Conservation (phyloP, 2,113 vertebrate species). For the Uria lomvia region DNA sequence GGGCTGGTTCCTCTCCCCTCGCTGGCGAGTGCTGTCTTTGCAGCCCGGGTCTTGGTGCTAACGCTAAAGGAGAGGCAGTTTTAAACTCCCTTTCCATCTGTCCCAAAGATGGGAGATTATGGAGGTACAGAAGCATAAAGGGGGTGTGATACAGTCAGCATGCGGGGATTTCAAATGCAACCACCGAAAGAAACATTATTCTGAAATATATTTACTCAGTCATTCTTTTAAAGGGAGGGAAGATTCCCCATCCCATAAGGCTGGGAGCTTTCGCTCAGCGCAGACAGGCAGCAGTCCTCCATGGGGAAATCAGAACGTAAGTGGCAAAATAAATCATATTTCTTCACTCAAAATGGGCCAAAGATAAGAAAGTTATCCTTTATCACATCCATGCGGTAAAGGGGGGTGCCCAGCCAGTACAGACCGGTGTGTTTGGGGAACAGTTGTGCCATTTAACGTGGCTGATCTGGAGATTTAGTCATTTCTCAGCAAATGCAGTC, state of each 20-base stretch:
- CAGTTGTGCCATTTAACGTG: background rate
- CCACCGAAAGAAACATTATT: background rate
- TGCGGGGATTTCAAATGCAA: background rate
- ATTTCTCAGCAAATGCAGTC: background rate
- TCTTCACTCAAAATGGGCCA: background rate
- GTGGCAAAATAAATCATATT: background rate
- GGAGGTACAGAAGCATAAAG: background rate
- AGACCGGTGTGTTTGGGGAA: background rate
- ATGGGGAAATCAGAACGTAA: background rate
- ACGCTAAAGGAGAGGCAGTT: background rate
- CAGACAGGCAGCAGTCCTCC: background rate
- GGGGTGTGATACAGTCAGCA: background rate
- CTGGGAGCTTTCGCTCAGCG: background rate
- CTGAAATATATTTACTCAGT: background rate
- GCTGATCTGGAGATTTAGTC: background rate
- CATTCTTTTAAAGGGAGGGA: background rate
- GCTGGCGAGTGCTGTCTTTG: background rate
- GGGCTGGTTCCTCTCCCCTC: background rate
- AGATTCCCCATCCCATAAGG: background rate
- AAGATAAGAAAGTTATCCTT: background rate
- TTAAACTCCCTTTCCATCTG: background rate
- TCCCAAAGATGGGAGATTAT: background rate
- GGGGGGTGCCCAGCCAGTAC: background rate
- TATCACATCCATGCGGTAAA: accelerated
- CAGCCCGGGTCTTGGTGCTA: background rate